Base-by-base conservation (phyloP, 2,797 vertebrate genomes). In the Anas georgica region DNA sequence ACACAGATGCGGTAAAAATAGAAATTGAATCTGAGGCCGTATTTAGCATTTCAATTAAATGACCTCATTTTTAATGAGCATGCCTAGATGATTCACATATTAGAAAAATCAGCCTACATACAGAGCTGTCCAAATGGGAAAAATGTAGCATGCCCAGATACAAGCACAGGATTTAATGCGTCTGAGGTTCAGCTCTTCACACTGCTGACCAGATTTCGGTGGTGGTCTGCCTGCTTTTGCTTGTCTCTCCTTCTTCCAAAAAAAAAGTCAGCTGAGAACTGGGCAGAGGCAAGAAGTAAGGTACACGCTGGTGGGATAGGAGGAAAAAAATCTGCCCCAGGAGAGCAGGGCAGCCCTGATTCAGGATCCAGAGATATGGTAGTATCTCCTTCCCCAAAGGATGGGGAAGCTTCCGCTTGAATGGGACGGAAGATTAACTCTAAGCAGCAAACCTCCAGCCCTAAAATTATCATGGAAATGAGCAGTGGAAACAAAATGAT, bases 11-110 rank as follows among this genome's bases (percentile, higher is more conserved):
- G 25, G 41, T 77, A 91, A 94, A 96, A 93, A 94, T 90, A 94
- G 91, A 91, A 92, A 64, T 77, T 8, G 13, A 90, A 90, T 92
- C 77, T 72, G 63, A 58, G 72, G 41, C 60, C 43, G 5, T 77
- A 90, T 91, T 91, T 91, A 95, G 77, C 90, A 92, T 91, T 94
- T 94, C 86, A 94, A 79, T 95, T 90, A 90, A 90, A 79, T 95
- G 85, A 95, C 90, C 74, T 96, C 43, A 67, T 94, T 96, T 95
- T 91, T 90, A 95, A 86, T 16, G 7, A 92, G 92, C 14, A 0
- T 88, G 90, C 89, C 80, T 96, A 83, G 87, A 81, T 96, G 94
- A 94, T 83, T 95, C 87, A 96, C 43, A 2, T 91, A 82, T 83
- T 84, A 88, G 76, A 81, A 94, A 92, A 95, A 92, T 29, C 67